A percentile compares a stretch with the other conserved stretches of the same genome.
These are phyloP conservation scores for Dicyrtomina minuta DNA, from an alignment of 2,888 invertebrate genomes.

Conservation along the genomic window DNA sequence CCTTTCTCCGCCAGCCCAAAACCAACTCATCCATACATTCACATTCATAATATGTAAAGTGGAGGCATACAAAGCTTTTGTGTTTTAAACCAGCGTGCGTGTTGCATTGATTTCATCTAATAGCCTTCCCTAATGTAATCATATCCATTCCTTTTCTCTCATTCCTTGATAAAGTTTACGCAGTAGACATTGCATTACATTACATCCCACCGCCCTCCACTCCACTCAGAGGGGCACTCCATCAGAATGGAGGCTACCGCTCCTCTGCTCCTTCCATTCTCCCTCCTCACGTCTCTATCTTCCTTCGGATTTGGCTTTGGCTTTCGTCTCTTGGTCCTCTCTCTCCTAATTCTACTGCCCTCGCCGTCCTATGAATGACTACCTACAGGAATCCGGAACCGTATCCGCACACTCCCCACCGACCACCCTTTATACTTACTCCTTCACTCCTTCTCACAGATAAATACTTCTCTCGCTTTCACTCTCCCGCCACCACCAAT, in stretches of 20 bases:
- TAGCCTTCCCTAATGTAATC: slow-evolving; percentile 38
- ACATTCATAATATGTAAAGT: slow-evolving; percentile 34
- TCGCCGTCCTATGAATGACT: too few relatives aligned
- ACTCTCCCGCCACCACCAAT: too few relatives aligned
- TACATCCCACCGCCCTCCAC: not conserved
- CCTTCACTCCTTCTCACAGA: not conserved
- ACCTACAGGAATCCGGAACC: too few relatives aligned
- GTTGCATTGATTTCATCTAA: slow-evolving; percentile 40
- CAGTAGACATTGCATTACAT: not conserved
- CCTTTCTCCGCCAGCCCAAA: slow-evolving; percentile 21
- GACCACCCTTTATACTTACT: not conserved
- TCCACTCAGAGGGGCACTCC: not conserved
- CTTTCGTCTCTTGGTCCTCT: too few relatives aligned
- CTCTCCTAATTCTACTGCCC: too few relatives aligned
- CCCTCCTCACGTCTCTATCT: too few relatives aligned
- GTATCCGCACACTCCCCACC: not conserved
- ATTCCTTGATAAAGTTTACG: slow-evolving; percentile 10
- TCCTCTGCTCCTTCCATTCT: not conserved
- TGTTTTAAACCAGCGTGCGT: slow-evolving; percentile 23
- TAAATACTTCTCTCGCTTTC: not conserved
- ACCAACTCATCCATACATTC: slow-evolving; percentile 29
- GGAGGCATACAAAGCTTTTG: slow-evolving; percentile 26
- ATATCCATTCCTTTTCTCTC: slow-evolving; percentile 28
- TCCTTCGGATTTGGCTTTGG: too few relatives aligned
- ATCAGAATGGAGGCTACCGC: not conserved